phyloP scores from a whole-genome alignment of 2,113 vertebrate species.

The Chaetura pelagica region DNA sequence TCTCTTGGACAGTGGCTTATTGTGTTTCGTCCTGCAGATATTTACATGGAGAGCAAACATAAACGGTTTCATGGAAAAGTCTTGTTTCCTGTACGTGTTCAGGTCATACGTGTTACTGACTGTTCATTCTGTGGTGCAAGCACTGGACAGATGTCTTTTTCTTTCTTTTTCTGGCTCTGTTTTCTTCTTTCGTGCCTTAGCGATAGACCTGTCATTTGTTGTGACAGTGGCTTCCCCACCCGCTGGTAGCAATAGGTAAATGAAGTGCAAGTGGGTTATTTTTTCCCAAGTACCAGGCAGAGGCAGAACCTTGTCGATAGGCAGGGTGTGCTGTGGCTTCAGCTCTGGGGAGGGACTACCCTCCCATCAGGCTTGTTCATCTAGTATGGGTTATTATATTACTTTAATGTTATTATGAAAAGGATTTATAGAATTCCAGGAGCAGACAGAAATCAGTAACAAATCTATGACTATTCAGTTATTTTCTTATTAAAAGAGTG shows the following conservation, averaged over 20 bases:
- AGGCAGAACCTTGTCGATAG: background rate
- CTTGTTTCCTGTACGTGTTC: background rate
- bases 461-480: background rate
- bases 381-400: background rate
- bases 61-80: background rate
- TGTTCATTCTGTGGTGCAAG: background rate
- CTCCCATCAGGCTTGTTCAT: background rate
- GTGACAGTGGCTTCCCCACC: accelerated
- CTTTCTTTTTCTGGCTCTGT: too few species aligned
- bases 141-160: background rate
- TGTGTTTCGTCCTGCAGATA: accelerated
- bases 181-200: background rate
- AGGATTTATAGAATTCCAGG: background rate
- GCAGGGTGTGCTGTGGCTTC: background rate
- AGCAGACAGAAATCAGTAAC: background rate
- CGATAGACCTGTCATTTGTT: background rate
- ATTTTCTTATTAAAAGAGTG: background rate
- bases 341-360: background rate
- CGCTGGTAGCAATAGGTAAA: accelerated
- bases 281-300: background rate
- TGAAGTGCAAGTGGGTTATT: background rate
- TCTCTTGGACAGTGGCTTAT: background rate
- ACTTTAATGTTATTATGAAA: background rate
- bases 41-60: background rate
- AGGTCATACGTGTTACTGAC: background rate